Base-by-base conservation (phyloP, 2,113 vertebrate genomes). In the Hydrochoerus hydrochaeris region DNA sequence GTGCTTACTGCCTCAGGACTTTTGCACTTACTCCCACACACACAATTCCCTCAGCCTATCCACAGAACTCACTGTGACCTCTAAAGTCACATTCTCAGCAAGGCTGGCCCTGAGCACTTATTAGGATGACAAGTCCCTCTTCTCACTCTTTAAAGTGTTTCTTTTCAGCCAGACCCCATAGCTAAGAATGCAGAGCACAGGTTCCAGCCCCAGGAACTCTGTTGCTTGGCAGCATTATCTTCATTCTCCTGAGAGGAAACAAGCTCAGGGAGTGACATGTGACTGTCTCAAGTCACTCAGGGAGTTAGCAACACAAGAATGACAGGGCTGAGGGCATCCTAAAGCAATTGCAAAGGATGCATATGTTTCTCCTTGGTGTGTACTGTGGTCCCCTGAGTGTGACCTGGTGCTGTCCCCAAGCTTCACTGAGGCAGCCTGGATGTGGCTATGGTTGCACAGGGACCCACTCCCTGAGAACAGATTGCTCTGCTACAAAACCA, bases 241-340 rank as follows among this genome's bases (percentile, higher is more conserved):
- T 80, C 77, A 16, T n/a, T 83, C 32, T 44, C 77, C 80, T 52
- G 71, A 41, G 8, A 54, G 90, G 60, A 95, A 81, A 52, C n/a
- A 85, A 58, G 49, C 82, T 28, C 8, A 20, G 22, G 46, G 52
- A 80, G 85, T 12, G 26, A 30, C n/a, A 32, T 1, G n/a, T 57
- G 86, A 16, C 52, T 88, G 80, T 7, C 4, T 49, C 22, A 57
- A n/a, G 71, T 81, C 58, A 65, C 57, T 1, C 41, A 14, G 38
- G 83, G n/a, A 75, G 19, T 14, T 46, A 20, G 49, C 44, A 22
- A 80, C 46, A 16, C 3, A 35, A 41, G 69, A 46, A 6, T 20
- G 65, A n/a, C 62, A 1, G 3, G 44, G 14, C 35, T 0, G 0
- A 65, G 20, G 24, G 54, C 9, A 24, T 26, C 57, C 9, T 58